These are phyloP conservation scores for Cecropterus lyciades DNA, from an alignment of 1,140 invertebrate species.

Conservation along the genomic window DNA sequence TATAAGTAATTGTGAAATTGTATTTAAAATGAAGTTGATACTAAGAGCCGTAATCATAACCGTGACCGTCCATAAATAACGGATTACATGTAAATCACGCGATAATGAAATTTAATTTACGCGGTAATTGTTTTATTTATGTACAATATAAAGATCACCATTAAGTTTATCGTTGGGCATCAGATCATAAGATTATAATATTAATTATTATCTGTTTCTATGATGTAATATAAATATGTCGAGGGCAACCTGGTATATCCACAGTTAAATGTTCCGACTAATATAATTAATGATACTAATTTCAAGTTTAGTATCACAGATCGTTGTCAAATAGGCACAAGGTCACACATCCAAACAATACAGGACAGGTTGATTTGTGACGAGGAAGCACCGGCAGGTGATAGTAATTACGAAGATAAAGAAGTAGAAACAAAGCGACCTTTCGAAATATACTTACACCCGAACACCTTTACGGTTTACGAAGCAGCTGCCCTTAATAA, in stretches of 20 bases:
- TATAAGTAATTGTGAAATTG: background rate
- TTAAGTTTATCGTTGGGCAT: background rate
- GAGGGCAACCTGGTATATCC: background rate
- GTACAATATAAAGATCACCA: background rate
- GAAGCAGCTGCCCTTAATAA: constrained; percentile 59
- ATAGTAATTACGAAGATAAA: constrained; percentile 53
- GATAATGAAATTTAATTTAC: constrained; percentile 17
- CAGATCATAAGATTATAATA: background rate
- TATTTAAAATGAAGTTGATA: constrained; percentile 12
- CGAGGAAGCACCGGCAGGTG: constrained; percentile 62
- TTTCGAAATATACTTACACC: constrained; percentile 28
- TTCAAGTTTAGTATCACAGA: constrained; percentile 19
- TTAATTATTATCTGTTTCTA: too few species aligned
- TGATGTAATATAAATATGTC: background rate
- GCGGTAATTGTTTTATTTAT: constrained; percentile 2
- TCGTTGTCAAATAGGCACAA: constrained; percentile 22
- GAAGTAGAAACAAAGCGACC: constrained; percentile 50
- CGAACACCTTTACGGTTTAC: constrained; percentile 55
- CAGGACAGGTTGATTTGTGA: constrained; percentile 42
- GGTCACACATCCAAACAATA: constrained; percentile 28
- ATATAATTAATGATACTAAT: constrained; percentile 16
- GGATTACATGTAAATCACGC: constrained; percentile 25
- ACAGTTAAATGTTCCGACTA: too few species aligned
- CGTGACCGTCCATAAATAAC: constrained; percentile 24
- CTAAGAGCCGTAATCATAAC: constrained; percentile 8